Conservation (phyloP, 2,888 invertebrate genomes). For the Eristalis tenax region DNA sequence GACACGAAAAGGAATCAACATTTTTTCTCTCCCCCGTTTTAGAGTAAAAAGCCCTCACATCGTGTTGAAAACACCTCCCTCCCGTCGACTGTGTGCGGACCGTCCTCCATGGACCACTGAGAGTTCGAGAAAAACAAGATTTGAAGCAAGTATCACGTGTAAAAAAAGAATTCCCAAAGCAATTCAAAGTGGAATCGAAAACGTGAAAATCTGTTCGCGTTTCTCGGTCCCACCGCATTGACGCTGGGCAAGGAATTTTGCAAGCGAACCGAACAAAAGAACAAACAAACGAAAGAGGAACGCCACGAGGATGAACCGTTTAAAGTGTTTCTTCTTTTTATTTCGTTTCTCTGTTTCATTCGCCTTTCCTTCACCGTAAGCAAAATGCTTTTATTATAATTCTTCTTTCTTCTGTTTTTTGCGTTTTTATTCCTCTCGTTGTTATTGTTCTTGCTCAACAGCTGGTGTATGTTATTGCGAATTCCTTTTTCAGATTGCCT, state of each 20-base stretch:
- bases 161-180: neutral
- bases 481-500: neutral
- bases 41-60: neutral
- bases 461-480: neutral
- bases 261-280: neutral
- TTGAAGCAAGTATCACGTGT: neutral
- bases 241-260: neutral
- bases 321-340: neutral
- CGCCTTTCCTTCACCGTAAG: neutral
- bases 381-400: neutral
- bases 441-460: neutral
- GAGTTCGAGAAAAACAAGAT: neutral
- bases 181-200: neutral
- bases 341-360: neutral
- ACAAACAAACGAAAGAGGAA: neutral
- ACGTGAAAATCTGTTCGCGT: neutral
- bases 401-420: neutral
- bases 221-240: neutral
- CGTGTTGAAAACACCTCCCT: neutral
- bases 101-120: neutral
- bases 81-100: too few relatives aligned
- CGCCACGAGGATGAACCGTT: neutral
- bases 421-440: neutral
- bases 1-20: too few relatives aligned
- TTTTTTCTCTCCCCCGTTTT: too few relatives aligned